Evolutionary conservation across 2,888 invertebrate species (phyloP), one percentile per base, ranked within the genome.

Genomic region (Amphipyra berbera): DNA sequence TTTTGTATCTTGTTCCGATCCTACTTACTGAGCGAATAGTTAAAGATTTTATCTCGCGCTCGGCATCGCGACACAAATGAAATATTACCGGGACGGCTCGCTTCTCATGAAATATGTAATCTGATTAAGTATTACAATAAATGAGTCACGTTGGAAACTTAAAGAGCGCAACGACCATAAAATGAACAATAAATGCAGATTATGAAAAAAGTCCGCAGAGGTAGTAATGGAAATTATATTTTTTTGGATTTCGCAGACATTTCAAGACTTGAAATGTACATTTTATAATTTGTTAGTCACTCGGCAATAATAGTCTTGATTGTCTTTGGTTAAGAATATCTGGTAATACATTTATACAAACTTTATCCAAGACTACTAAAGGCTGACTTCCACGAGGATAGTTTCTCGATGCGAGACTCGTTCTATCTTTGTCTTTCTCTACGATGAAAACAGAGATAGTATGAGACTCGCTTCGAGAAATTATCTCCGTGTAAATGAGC

Each of bases 21-120:
- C 82, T 80, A 82, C 78, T 85, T 90, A 89, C 88, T 90, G 87
- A 89, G 83, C 84, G 83, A 88, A 88, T 88, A 87, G 83, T 84
- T 82, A 79, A 82, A 88, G 88, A 90, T 90, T 83, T 79, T 87
- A 92, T 92, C 90, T 87, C 77, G 75, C 81, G 81, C 84, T 88
- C 85, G 85, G 88, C 84, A 88, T 88, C 85, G 88, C 85, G 86
- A 89, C 87, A 86, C 83, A 87, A 87, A 90, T 90, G 86, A 91
- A 90, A 89, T 90, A 90, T 89, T 82, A 83, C 83, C 67, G 66
- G 68, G 78, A 80, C 78, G 81, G 78, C 79, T 82, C 76, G 77
- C 81, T 88, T 86, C 88, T 88, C 87, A 90, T 88, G 87, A 88
- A 90, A 90, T 86, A 88, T 87, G 81, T 87, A 88, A 88, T 89